Evolutionary conservation across 1,140 invertebrate species (phyloP), one percentile per base, ranked within the genome.

Genomic region (Muscidifurax raptorellus): DNA sequence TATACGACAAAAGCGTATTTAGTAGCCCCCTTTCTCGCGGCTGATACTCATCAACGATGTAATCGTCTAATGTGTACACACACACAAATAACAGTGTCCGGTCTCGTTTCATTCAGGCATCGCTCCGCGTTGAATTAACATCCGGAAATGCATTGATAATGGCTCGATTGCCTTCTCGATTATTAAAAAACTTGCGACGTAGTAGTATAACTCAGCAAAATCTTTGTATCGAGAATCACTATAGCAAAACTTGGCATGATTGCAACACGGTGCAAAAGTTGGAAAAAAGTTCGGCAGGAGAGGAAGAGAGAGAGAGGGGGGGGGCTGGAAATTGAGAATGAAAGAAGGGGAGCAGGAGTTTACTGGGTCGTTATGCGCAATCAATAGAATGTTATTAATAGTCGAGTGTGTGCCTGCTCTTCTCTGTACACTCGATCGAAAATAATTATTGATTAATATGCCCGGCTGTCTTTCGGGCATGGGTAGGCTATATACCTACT

Each of bases 341-440:
- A 40, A 67, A 78, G n/a, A 6, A 13, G n/a, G 10, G 75, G 27
- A 67, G 69, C 71, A 74, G 71, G 72, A 85, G 79, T 81, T 85
- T 78, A 77, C 59, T 82, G 84, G 84, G 74, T 85, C 84, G 84
- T 85, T 85, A 85, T 66, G 84, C 79, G 66, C 74, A 77, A 77
- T 85, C 84, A 66, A 85, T 85, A 82, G 52, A 82, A 77, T 36
- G 52, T 82, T 85, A 85, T 85, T 85, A 85, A 85, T 85, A 85
- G 84, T 85, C 64, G 74, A 80, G 83, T 52, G 25, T 69, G 66
- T 10, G 40, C 78, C 27, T n/a, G 25, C 27, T 12, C 71, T 52
- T 36, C 71, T 80, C 40, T 30, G 67, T 79, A 78, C 27, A 83
- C 25, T 71, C 36, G 76, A 44, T 79, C 32, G 76, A 64, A 84